Conservation (phyloP, 2,113 vertebrate species). For the Thymallus thymallus region DNA sequence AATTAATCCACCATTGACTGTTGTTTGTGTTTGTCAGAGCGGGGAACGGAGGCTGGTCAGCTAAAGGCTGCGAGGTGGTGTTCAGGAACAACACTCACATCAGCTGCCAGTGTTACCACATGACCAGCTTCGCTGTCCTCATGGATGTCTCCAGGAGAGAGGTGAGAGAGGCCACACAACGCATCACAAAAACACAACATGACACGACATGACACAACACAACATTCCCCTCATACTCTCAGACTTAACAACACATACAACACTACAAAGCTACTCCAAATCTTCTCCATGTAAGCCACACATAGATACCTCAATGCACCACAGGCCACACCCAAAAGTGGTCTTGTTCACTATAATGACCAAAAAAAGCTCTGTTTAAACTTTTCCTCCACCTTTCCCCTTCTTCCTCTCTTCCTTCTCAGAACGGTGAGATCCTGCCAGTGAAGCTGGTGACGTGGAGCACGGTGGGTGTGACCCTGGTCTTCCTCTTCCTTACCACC, state of each 20-base stretch:
- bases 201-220: too few relatives aligned
- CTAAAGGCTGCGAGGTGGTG: slow-evolving; percentile 88
- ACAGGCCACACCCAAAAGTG: background rate
- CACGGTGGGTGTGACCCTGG: slow-evolving; percentile 82
- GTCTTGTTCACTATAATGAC: background rate
- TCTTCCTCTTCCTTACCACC: slow-evolving; percentile 83
- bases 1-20: background rate
- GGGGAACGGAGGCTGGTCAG: slow-evolving; percentile 84
- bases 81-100: slow-evolving; percentile 91
- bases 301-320: background rate
- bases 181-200: background rate
- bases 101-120: slow-evolving; percentile 94
- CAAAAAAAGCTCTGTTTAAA: background rate
- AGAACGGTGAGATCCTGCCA: slow-evolving; percentile 92
- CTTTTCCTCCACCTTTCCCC: background rate
- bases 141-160: slow-evolving; percentile 93
- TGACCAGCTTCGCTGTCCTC: slow-evolving; percentile 92
- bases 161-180: slow-evolving; percentile 60
- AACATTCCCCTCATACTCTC: background rate
- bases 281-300: background rate
- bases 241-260: background rate
- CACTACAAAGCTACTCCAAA: background rate
- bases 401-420: slow-evolving; percentile 18
- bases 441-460: slow-evolving; percentile 85
- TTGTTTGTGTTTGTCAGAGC: slow-evolving; percentile 32